Base-by-base conservation (phyloP, 2,113 vertebrate species). In the Callorhinus ursinus region DNA sequence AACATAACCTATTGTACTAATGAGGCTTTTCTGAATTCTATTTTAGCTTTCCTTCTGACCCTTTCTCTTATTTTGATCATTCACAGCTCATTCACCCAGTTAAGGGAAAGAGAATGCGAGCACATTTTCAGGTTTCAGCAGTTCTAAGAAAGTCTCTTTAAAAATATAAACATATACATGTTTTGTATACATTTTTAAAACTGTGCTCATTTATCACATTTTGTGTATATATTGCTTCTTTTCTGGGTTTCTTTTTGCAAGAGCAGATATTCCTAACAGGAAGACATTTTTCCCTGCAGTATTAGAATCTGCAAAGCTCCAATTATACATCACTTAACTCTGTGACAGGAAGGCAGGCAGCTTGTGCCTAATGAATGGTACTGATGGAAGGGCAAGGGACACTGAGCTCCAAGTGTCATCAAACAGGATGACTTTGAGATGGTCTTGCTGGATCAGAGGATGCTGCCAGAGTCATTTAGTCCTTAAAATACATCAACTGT, bases 11-110 rank as follows among this genome's bases (percentile, higher is more conserved):
- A 77, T 10, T 46, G 15, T 69, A 88, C 59, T 86, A 92, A 97
- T 55, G 46, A 97, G 80, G 69, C 84, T 97, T 39, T 95, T 95
- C 94, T 96, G 81, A 83, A 93, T 96, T 97, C 59, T 79, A 91
- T 79, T 91, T 71, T 81, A 80, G 53, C 79, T 89, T 71, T 42
- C n/a, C 24, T 53, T 69, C 22, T 24, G 33, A 16, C 4, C 11
- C 5, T 28, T 98, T 90, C 87, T 91, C 90, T 26, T 46, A 71
- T 93, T 83, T 10, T 71, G 46, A 92, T 12, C 6, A 55, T 51
- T 65, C 57, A 24, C 31, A 95, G n/a, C 16, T 82, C n/a, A 85
- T 53, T 42, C 65, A 81, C 53, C 42, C 22, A 65, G 51, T 69
- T 76, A 33, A 88, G 49, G 15, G 72, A 2, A 57, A 86, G 2